phyloP scores from a whole-genome alignment of 2,888 invertebrate genomes.

The Eupsilia transversa region DNA sequence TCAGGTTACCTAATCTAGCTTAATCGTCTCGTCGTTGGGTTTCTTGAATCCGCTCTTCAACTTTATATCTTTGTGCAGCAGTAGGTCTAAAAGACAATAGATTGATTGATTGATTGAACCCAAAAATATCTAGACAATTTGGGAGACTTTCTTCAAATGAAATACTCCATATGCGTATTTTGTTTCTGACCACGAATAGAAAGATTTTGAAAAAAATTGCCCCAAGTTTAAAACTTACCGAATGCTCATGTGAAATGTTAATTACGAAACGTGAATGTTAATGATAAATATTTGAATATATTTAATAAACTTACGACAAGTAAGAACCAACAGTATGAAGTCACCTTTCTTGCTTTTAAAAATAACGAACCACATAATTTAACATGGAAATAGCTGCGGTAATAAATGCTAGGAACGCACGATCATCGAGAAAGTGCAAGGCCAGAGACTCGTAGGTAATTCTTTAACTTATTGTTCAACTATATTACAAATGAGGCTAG shows the following conservation, averaged over 20 bases:
- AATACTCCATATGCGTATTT: background rate
- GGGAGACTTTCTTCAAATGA: background rate
- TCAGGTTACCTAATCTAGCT: background rate
- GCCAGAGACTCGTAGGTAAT: constrained; percentile 47
- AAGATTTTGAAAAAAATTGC: background rate
- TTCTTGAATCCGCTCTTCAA: background rate
- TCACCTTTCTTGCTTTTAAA: constrained; percentile 35
- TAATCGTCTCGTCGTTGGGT: no score
- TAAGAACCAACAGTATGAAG: constrained; percentile 27
- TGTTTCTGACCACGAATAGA: background rate
- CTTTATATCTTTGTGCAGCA: background rate
- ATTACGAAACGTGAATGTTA: background rate
- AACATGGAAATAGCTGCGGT: constrained; percentile 51
- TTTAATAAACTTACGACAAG: background rate
- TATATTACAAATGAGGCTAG: constrained; percentile 11
- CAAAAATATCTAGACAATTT: background rate
- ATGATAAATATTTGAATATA: no score
- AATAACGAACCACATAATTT: constrained; percentile 58
- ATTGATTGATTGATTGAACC: background rate
- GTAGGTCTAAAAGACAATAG: background rate
- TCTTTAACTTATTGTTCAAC: constrained; percentile 17
- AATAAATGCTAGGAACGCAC: constrained; percentile 64
- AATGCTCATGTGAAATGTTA: background rate
- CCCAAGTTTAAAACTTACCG: background rate
- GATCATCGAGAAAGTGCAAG: constrained; percentile 70